Percentiles rank a stretch among this genome's conserved stretches.
Evolutionary conservation across 1,140 invertebrate species (phyloP).

Genomic region (Drosophila lini): DNA sequence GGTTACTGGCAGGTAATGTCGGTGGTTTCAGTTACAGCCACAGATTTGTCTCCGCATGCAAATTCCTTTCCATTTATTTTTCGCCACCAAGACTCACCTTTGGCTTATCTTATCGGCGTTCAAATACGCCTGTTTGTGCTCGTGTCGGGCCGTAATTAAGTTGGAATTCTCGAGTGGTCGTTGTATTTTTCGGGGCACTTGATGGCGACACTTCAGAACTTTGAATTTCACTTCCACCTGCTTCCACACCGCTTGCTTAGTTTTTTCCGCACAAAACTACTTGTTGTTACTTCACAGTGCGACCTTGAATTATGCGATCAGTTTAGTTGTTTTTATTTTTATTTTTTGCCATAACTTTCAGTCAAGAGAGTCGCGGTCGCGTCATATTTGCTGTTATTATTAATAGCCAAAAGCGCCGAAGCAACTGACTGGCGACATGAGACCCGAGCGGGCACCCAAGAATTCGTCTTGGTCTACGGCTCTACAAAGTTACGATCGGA

Average conservation of each 20-base stretch:
- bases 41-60: conserved; percentile 48
- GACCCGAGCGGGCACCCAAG: conserved; percentile 52
- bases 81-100: conserved; percentile 27
- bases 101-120: conserved; percentile 51
- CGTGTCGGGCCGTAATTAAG: conserved; percentile 49
- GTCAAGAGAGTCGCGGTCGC: conserved; percentile 57
- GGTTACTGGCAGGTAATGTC: conserved; percentile 14
- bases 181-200: conserved; percentile 31
- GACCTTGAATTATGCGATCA: conserved; percentile 60
- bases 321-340: conserved; percentile 15
- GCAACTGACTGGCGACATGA: conserved; percentile 54
- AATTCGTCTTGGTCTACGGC: conserved; percentile 23
- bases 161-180: conserved; percentile 37
- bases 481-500: conserved; percentile 51
- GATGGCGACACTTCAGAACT: conserved; percentile 17
- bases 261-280: conserved; percentile 4
- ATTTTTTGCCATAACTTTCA: conserved; percentile 33
- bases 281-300: conserved; percentile 17
- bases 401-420: conserved; percentile 65
- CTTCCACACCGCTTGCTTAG: background rate
- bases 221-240: conserved; percentile 22
- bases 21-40: conserved; percentile 35
- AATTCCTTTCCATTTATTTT: conserved; percentile 35
- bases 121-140: conserved; percentile 25
- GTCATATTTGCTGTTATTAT: conserved; percentile 73